Percentiles rank a stretch among this genome's conserved stretches.
phyloP scores from a whole-genome alignment of 2,888 invertebrate genomes.

The Drosophila subsilvestris region DNA sequence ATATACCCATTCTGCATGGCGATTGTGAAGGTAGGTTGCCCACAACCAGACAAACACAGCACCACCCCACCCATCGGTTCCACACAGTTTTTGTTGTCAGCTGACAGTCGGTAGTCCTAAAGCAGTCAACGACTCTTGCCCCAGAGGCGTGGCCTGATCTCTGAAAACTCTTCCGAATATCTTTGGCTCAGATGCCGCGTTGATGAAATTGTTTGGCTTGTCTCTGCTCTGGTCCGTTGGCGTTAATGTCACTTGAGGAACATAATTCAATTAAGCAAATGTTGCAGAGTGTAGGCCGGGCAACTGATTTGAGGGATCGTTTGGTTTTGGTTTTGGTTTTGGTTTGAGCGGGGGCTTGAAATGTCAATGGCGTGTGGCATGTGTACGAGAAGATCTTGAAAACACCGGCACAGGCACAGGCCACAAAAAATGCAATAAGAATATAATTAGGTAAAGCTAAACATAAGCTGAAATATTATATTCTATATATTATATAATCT shows the following conservation, averaged over 20 bases:
- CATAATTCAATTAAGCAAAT: conserved; percentile 69
- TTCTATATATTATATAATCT: no score
- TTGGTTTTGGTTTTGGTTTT: not conserved
- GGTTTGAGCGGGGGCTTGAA: conserved; percentile 30
- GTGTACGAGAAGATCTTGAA: conserved; percentile 42
- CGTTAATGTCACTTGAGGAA: conserved; percentile 56
- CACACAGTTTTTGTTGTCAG: conserved; percentile 10
- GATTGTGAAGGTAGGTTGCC: conserved; percentile 85
- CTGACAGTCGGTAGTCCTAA: conserved; percentile 54
- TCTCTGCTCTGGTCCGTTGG: conserved; percentile 49
- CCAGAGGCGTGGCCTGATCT: conserved; percentile 48
- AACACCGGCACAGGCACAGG: no score
- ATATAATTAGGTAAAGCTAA: not conserved
- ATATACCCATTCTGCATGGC: conserved; percentile 87
- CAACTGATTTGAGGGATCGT: conserved; percentile 32
- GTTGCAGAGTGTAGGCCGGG: conserved; percentile 29
- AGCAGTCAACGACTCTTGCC: conserved; percentile 53
- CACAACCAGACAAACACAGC: conserved; percentile 12
- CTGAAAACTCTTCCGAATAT: conserved; percentile 10
- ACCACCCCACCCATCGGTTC: conserved; percentile 24
- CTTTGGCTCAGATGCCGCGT: conserved; percentile 37
- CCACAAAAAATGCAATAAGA: not conserved
- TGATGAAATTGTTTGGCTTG: conserved; percentile 58
- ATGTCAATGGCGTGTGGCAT: conserved; percentile 47
- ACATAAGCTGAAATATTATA: not conserved